These are phyloP conservation scores for Lanius collurio DNA, from an alignment of 2,113 vertebrate species.

Conservation along the genomic window DNA sequence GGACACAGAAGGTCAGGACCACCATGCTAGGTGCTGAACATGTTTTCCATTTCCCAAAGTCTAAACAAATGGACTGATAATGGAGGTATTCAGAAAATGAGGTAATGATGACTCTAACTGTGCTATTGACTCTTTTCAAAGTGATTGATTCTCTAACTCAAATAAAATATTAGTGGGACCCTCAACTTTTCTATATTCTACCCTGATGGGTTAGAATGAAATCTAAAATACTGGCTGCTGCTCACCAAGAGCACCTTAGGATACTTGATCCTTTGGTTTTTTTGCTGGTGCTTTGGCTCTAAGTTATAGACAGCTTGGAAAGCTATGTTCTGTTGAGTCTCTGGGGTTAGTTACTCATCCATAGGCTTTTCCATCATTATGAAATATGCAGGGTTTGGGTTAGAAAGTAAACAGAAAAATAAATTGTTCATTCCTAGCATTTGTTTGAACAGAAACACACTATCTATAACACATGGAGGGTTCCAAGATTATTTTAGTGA, in stretches of 20 bases:
- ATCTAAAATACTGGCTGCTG: background rate
- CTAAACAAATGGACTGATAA: background rate
- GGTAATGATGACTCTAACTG: background rate
- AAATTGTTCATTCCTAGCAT: conserved; percentile 7
- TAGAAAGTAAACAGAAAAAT: background rate
- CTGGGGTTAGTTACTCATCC: background rate
- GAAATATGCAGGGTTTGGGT: background rate
- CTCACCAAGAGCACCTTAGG: background rate
- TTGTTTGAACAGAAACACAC: background rate
- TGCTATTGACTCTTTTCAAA: background rate
- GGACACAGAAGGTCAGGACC: background rate
- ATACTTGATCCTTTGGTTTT: background rate
- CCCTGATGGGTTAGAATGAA: background rate
- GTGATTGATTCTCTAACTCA: background rate
- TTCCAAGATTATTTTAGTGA: conserved; percentile 1
- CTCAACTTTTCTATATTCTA: background rate
- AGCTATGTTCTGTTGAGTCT: background rate
- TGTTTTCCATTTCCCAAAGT: background rate
- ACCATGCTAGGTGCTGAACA: background rate
- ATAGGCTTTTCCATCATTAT: background rate
- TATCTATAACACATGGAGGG: background rate
- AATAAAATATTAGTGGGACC: background rate
- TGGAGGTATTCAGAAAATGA: background rate
- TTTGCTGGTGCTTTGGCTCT: background rate
- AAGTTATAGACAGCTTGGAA: background rate